A percentile compares a stretch with the other conserved stretches of the same genome.
Conservation (phyloP, 1,140 invertebrate genomes). For the Neoseiulus cucumeris region DNA sequence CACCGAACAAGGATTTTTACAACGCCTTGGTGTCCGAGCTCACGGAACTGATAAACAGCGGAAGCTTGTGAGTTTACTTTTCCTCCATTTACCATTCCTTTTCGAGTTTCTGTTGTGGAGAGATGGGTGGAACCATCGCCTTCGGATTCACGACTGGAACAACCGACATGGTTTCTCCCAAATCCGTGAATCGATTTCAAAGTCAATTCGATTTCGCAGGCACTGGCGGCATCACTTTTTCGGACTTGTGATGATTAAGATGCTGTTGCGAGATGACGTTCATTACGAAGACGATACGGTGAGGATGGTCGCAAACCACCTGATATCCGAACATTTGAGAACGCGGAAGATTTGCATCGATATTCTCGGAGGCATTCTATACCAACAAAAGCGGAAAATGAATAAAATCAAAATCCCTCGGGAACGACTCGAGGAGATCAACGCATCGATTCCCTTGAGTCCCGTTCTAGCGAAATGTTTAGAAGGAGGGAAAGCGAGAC, state of each 20-base stretch:
- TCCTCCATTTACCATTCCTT: too few species aligned
- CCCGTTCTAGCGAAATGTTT: slow-evolving; percentile 19
- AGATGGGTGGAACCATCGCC: too few species aligned
- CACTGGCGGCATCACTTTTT: slow-evolving; percentile 61
- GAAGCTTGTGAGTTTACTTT: slow-evolving; percentile 44
- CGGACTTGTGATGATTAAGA: slow-evolving; percentile 45
- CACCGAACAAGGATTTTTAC: slow-evolving; percentile 36
- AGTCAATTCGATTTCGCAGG: slow-evolving; percentile 27
- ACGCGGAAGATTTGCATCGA: slow-evolving; percentile 47
- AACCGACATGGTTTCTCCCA: too few species aligned
- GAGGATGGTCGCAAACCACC: slow-evolving; percentile 40
- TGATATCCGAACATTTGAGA: slow-evolving; percentile 52
- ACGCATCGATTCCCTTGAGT: slow-evolving; percentile 4
- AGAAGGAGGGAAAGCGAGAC: slow-evolving; percentile 11
- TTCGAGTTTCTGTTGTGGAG: too few species aligned
- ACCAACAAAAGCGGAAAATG: slow-evolving; percentile 51
- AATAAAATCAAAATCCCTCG: slow-evolving; percentile 37
- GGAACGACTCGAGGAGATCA: slow-evolving; percentile 13
- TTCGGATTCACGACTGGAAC: too few species aligned
- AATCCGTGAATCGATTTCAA: slow-evolving; percentile 1
- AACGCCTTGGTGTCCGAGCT: slow-evolving; percentile 39
- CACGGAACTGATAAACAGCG: slow-evolving; percentile 38
- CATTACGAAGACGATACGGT: slow-evolving; percentile 40
- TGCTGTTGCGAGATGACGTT: slow-evolving; percentile 47
- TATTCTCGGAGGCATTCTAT: slow-evolving; percentile 41